Conservation (phyloP, 2,797 vertebrate species). For the Rachycentron canadum region DNA sequence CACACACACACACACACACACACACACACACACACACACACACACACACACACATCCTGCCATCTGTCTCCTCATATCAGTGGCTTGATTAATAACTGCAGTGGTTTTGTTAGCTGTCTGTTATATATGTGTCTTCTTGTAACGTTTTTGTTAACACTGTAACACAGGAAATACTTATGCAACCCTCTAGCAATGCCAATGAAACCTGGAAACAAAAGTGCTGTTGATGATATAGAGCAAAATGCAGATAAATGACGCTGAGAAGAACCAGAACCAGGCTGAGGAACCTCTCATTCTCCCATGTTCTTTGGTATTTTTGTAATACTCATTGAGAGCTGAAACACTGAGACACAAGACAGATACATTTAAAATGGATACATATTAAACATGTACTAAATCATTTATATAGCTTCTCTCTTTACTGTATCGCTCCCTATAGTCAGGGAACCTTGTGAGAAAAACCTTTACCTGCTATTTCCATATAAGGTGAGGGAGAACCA, state of each 20-base stretch:
- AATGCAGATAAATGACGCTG: not conserved
- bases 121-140: conserved; percentile 13
- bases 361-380: conserved; percentile 36
- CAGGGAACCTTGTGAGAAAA: conserved; percentile 18
- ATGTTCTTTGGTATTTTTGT: not conserved
- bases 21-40: conserved; percentile 18
- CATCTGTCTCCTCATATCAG: conserved; percentile 65
- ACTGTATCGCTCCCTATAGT: not conserved
- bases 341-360: not conserved
- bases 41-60: conserved; percentile 32
- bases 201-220: not conserved
- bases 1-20: conserved; percentile 4
- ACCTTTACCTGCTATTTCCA: conserved; percentile 38
- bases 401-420: conserved; percentile 23
- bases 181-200: not conserved
- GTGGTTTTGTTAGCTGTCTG: conserved; percentile 63
- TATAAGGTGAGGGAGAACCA: conserved; percentile 34
- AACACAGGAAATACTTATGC: conserved; percentile 11
- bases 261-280: not conserved
- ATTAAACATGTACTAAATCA: conserved; percentile 35
- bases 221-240: conserved; percentile 2
- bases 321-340: not conserved
- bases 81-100: conserved; percentile 62
- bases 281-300: not conserved
- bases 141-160: conserved; percentile 7